A percentile compares a stretch with the other conserved stretches of the same genome.
These are phyloP conservation scores for Ostrea denselamellosa DNA, from an alignment of 1,140 invertebrate genomes.

Conservation along the genomic window DNA sequence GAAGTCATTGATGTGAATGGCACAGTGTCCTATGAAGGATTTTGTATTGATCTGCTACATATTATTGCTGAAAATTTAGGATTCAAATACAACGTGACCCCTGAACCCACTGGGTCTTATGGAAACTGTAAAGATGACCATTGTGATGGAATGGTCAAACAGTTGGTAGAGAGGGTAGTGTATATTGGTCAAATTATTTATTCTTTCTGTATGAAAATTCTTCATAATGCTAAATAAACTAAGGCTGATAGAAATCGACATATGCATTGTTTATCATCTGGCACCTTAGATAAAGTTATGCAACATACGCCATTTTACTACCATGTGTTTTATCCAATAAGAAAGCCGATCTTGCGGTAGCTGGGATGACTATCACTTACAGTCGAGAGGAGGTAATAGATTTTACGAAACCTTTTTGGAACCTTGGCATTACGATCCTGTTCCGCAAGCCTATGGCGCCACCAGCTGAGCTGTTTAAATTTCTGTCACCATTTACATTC, in stretches of 20 bases:
- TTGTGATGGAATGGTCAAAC: slow-evolving; percentile 38
- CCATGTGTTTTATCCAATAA: neutral
- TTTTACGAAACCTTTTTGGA: slow-evolving; percentile 7
- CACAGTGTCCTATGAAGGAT: neutral
- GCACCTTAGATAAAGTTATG: too few species aligned
- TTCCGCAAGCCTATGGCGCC: slow-evolving; percentile 14
- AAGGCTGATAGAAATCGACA: too few species aligned
- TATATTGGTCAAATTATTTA: too few species aligned
- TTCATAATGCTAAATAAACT: too few species aligned
- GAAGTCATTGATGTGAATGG: neutral
- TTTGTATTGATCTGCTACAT: slow-evolving; percentile 11
- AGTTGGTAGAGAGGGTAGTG: neutral
- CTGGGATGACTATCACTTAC: slow-evolving; percentile 12
- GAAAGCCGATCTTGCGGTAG: slow-evolving; percentile 9
- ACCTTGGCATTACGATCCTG: neutral
- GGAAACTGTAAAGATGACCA: neutral
- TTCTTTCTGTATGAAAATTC: too few species aligned
- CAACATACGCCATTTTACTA: too few species aligned
- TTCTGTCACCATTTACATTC: neutral
- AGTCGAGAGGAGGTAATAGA: slow-evolving; percentile 4
- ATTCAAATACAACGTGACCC: slow-evolving; percentile 10
- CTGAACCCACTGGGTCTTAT: neutral
- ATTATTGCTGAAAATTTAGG: neutral
- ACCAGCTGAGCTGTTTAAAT: slow-evolving; percentile 10
- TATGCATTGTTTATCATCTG: too few species aligned